Conservation (phyloP, 2,113 vertebrate species). For the Bungarus multicinctus region DNA sequence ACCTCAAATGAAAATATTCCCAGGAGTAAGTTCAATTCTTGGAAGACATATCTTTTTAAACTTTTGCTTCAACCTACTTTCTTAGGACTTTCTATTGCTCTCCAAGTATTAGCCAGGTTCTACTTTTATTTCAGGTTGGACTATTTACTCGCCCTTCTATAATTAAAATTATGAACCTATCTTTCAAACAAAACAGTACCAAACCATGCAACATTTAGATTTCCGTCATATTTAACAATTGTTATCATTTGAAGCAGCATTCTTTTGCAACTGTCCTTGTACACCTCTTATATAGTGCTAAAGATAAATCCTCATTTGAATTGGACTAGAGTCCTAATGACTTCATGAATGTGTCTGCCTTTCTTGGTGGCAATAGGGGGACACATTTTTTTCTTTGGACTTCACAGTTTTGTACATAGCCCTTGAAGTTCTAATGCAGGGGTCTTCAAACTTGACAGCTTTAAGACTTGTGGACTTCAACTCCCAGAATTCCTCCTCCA, state of each 20-base stretch:
- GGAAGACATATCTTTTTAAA: not conserved
- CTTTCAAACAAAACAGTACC: not conserved
- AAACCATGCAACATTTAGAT: not conserved
- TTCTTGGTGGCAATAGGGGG: not conserved
- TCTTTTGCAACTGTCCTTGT: not conserved
- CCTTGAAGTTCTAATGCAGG: not conserved
- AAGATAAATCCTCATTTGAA: not conserved
- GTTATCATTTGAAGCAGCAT: not conserved
- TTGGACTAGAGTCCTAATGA: not conserved
- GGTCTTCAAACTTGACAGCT: too few relatives aligned
- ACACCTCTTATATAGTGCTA: not conserved
- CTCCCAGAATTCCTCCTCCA: too few relatives aligned
- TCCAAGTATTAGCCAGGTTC: not conserved
- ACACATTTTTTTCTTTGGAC: not conserved
- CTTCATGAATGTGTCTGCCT: not conserved
- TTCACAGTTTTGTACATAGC: not conserved
- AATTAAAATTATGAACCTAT: not conserved
- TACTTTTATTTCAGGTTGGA: not conserved
- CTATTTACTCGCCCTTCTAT: not conserved
- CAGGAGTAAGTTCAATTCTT: not conserved
- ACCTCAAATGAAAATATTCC: not conserved
- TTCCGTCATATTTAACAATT: not conserved
- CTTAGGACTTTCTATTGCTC: not conserved
- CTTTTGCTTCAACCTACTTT: not conserved
- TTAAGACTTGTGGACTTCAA: too few relatives aligned